phyloP scores from a whole-genome alignment of 2,797 vertebrate species.

The Periophthalmus magnuspinnatus region DNA sequence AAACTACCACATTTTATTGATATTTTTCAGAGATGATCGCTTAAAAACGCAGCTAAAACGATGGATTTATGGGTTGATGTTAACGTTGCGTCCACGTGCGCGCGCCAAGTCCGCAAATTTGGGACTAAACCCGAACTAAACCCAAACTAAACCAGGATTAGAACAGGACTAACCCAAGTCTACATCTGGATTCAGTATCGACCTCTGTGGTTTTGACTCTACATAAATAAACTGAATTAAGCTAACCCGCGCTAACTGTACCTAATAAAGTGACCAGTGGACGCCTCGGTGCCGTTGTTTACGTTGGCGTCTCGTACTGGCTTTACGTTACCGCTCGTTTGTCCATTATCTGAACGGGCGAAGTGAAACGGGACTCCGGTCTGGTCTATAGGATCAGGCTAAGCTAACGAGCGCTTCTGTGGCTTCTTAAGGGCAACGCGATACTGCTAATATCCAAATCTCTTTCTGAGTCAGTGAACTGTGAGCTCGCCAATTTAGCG shows the following conservation, averaged over 20 bases:
- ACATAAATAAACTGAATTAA: too few species aligned
- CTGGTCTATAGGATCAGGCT: neutral
- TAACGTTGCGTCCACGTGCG: neutral
- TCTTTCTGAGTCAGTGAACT: conserved; percentile 1
- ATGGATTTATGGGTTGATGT: too few species aligned
- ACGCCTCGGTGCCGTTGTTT: conserved; percentile 56
- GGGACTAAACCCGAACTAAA: neutral
- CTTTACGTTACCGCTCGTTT: conserved; percentile 65
- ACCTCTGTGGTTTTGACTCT: too few species aligned
- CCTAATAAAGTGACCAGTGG: conserved; percentile 17
- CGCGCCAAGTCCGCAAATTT: too few species aligned
- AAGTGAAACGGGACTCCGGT: conserved; percentile 43
- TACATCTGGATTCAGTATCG: neutral
- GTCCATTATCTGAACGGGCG: conserved; percentile 55
- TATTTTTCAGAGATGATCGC: neutral
- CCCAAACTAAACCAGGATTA: neutral
- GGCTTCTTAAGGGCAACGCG: conserved; percentile 12
- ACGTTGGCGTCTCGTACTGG: conserved; percentile 43
- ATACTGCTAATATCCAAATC: conserved; percentile 15
- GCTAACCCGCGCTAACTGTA: neutral
- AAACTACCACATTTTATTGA: neutral
- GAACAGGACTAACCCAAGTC: neutral
- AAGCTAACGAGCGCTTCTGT: conserved; percentile 21
- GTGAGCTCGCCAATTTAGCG: conserved; percentile 7
- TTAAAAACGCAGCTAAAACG: neutral